These are phyloP conservation scores for Stegodyphus dumicola DNA, from an alignment of 1,140 invertebrate species.

Conservation along the genomic window DNA sequence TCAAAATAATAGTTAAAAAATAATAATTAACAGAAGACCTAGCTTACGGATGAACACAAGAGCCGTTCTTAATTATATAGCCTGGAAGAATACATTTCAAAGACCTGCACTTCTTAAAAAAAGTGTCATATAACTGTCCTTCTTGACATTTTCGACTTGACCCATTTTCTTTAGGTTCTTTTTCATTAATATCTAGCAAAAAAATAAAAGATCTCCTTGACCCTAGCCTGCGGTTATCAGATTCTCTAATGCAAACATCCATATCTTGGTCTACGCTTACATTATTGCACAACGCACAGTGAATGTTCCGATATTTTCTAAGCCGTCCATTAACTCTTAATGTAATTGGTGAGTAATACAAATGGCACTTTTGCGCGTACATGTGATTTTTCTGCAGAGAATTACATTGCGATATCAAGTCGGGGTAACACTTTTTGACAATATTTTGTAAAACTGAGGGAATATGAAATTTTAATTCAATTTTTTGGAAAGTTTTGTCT, in stretches of 20 bases:
- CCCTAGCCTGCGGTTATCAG: neutral
- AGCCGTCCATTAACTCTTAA: neutral
- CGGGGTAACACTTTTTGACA: neutral
- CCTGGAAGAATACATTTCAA: neutral
- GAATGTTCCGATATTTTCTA: neutral
- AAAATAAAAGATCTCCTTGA: neutral
- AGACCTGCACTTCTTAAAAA: neutral
- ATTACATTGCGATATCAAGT: neutral
- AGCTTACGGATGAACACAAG: neutral
- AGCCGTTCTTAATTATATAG: neutral
- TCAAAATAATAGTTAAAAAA: no score
- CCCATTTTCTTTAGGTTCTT: neutral
- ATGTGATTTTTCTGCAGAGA: neutral
- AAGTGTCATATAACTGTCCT: neutral
- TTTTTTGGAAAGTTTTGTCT: neutral
- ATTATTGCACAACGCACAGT: neutral
- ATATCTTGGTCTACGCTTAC: neutral
- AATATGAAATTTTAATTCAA: neutral
- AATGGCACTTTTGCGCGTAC: neutral
- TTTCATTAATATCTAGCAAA: neutral
- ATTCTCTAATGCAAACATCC: neutral
- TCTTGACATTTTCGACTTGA: neutral
- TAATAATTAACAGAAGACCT: neutral
- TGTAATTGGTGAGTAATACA: neutral
- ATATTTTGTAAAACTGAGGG: neutral